Conservation (phyloP, 2,888 invertebrate genomes). For the Tiliacea citrago region DNA sequence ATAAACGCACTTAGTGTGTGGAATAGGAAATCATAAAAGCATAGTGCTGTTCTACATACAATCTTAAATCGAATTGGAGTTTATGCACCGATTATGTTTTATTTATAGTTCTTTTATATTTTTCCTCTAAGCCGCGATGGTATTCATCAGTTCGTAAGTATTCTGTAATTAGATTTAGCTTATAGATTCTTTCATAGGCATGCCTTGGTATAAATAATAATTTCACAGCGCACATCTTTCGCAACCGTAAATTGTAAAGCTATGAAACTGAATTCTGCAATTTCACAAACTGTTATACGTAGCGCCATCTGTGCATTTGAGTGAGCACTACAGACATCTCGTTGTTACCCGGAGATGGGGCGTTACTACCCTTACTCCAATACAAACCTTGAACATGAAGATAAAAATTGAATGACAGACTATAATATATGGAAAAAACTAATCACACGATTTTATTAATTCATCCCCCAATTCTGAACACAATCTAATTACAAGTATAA, state of each 20-base stretch:
- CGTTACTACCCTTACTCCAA: slow-evolving; percentile 1
- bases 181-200: background rate
- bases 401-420: background rate
- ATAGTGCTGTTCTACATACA: slow-evolving; percentile 63
- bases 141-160: slow-evolving; percentile 11
- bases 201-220: background rate
- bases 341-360: background rate
- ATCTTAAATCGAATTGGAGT: slow-evolving; percentile 57
- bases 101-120: slow-evolving; percentile 35
- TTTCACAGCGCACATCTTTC: background rate
- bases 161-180: slow-evolving; percentile 12
- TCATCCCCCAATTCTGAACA: background rate
- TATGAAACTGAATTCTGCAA: background rate
- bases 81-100: slow-evolving; percentile 46
- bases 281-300: background rate
- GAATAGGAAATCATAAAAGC: slow-evolving; percentile 66
- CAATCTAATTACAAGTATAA: background rate
- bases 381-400: background rate
- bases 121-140: slow-evolving; percentile 18
- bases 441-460: background rate
- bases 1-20: slow-evolving; percentile 68
- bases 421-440: too few relatives aligned
- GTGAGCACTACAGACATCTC: slow-evolving; percentile 20
- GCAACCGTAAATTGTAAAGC: background rate
- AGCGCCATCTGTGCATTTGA: slow-evolving; percentile 45